Evolutionary conservation across 2,797 vertebrate genomes (phyloP), one percentile per base, ranked within the genome.

Genomic region (Chelmon rostratus): DNA sequence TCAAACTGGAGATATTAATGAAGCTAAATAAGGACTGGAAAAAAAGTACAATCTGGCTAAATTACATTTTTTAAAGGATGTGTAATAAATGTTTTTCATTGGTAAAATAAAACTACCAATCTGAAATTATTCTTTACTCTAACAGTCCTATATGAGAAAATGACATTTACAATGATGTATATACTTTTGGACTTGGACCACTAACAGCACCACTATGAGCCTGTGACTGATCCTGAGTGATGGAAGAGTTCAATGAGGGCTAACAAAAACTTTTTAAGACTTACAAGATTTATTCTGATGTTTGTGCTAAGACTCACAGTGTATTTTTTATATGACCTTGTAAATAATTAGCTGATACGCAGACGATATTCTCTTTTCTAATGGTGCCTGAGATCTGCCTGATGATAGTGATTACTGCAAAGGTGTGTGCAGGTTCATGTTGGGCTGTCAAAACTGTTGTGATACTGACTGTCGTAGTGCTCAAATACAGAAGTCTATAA

Each of bases 261-360:
- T 33, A 10, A 53, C 12, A 13, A 44, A 13, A 44, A 47, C 16
- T 16, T 19, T 19, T 47, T 19, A 61, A 70, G 13, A 38, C 19
- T 0, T 73, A 68, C 57, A 15, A 35, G n/a, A 59, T 73, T 65
- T 67, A 72, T 71, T 69, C 31, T 70, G 19, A 66, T 50, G 37
- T 76, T 78, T 59, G 54, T 64, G 65, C 28, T 76, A 47, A 13
- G 23, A 73, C 61, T 23, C 23, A 21, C 75, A 16, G 23, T 73
- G 47, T 82, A 38, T 84, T 77, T 73, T 89, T 84, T 68, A 74
- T 87, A 76, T 67, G 44, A 83, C 77, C 67, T 63, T 94, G 93
- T 93, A 94, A 91, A 93, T 92, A 88, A 80, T 47, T 15, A 76
- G 61, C 19, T 53, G 61, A 61, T 68, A 69, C 76, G 72, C 68